phyloP scores from a whole-genome alignment of 2,888 invertebrate genomes.

The Pollenia labialis region DNA sequence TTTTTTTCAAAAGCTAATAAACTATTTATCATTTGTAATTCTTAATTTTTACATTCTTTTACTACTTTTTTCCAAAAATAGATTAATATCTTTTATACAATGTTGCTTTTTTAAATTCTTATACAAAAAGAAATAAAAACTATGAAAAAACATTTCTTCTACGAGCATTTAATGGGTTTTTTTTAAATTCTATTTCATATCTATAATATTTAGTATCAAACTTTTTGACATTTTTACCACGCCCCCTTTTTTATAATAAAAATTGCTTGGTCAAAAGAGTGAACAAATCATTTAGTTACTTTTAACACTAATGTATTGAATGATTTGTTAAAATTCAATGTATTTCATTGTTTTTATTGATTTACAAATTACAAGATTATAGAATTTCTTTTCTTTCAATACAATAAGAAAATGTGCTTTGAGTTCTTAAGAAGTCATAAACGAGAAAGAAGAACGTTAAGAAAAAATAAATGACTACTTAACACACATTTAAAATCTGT shows the following conservation, averaged over 20 bases:
- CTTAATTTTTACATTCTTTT: background rate
- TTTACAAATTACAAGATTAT: slow-evolving; percentile 72
- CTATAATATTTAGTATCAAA: slow-evolving; percentile 35
- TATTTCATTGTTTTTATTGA: slow-evolving; percentile 56
- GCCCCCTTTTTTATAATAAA: slow-evolving; percentile 52
- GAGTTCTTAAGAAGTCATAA: slow-evolving; percentile 63
- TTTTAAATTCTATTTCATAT: background rate
- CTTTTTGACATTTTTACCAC: slow-evolving; percentile 58
- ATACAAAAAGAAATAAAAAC: background rate
- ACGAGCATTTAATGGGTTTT: slow-evolving; percentile 56
- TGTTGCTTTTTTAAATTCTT: background rate
- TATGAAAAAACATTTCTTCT: background rate
- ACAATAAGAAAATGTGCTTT: background rate
- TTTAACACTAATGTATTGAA: slow-evolving; percentile 66
- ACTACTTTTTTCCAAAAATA: background rate
- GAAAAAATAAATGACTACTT: slow-evolving; percentile 32
- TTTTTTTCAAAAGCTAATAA: too few species aligned
- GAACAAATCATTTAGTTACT: slow-evolving; percentile 44
- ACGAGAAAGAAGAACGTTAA: background rate
- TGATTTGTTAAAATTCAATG: slow-evolving; percentile 70
- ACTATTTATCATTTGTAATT: background rate
- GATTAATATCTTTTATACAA: background rate
- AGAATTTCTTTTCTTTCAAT: slow-evolving; percentile 15
- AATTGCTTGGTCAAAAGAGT: background rate
- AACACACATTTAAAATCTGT: slow-evolving; percentile 49